A percentile compares a stretch with the other conserved stretches of the same genome.
phyloP scores from a whole-genome alignment of 2,888 invertebrate genomes.

The Agrotis clavis region DNA sequence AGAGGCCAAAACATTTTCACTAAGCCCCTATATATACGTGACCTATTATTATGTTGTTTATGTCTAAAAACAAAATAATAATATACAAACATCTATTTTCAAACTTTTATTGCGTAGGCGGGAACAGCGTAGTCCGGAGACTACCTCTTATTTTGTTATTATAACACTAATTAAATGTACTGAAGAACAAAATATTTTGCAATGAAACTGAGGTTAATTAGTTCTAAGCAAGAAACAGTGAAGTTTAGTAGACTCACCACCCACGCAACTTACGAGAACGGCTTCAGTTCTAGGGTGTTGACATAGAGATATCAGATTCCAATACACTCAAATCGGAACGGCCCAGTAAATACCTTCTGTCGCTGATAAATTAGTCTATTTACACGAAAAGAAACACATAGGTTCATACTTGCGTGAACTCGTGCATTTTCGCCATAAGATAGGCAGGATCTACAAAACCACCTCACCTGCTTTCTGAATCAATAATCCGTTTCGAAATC shows the following conservation, averaged over 20 bases:
- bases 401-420: too few relatives aligned
- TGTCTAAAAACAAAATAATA: neutral
- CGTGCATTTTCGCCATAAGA: too few relatives aligned
- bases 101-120: conserved; percentile 10
- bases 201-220: conserved; percentile 41
- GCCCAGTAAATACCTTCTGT: too few relatives aligned
- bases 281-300: conserved; percentile 6
- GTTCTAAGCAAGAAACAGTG: conserved; percentile 8
- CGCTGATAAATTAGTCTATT: too few relatives aligned
- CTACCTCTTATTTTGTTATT: conserved; percentile 28
- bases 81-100: neutral
- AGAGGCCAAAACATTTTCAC: neutral
- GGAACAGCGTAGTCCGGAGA: neutral
- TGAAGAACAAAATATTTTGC: conserved; percentile 18
- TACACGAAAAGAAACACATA: too few relatives aligned
- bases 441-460: too few relatives aligned
- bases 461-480: too few relatives aligned
- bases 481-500: too few relatives aligned
- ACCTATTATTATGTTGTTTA: too few relatives aligned
- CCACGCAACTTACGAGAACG: conserved; percentile 10
- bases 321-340: too few relatives aligned
- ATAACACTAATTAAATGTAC: conserved; percentile 14
- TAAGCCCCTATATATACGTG: neutral
- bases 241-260: conserved; percentile 29
- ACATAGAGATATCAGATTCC: too few relatives aligned